These are phyloP conservation scores for Zapus hudsonius DNA, from an alignment of 2,113 vertebrate genomes.

Conservation along the genomic window DNA sequence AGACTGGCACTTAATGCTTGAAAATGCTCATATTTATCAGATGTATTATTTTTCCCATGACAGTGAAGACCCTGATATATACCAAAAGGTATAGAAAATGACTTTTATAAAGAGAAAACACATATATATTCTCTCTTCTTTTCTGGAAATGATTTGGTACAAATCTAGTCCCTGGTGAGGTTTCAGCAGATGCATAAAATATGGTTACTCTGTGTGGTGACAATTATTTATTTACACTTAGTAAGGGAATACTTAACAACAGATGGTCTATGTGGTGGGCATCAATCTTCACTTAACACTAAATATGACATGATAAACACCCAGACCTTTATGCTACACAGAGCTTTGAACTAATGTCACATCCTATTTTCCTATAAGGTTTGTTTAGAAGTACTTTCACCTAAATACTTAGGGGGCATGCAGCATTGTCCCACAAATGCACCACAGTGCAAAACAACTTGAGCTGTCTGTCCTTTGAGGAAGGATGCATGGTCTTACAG, in stretches of 20 bases:
- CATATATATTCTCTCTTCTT: background rate
- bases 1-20: conserved; percentile 30
- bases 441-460: background rate
- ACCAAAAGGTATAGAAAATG: background rate
- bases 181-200: background rate
- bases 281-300: background rate
- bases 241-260: background rate
- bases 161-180: background rate
- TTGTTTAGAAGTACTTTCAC: background rate
- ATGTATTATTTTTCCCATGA: background rate
- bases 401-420: too few relatives aligned
- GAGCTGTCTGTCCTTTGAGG: background rate
- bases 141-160: background rate
- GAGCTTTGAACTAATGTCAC: background rate
- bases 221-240: background rate
- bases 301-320: background rate
- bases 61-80: background rate
- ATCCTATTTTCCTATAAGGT: background rate
- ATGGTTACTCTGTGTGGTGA: background rate
- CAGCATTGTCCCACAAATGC: background rate
- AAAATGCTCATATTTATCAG: conserved; percentile 36
- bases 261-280: background rate
- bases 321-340: background rate
- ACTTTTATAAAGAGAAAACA: background rate
- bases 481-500: background rate